Evolutionary conservation across 2,113 vertebrate genomes (phyloP).

Genomic region (Nanorana parkeri): DNA sequence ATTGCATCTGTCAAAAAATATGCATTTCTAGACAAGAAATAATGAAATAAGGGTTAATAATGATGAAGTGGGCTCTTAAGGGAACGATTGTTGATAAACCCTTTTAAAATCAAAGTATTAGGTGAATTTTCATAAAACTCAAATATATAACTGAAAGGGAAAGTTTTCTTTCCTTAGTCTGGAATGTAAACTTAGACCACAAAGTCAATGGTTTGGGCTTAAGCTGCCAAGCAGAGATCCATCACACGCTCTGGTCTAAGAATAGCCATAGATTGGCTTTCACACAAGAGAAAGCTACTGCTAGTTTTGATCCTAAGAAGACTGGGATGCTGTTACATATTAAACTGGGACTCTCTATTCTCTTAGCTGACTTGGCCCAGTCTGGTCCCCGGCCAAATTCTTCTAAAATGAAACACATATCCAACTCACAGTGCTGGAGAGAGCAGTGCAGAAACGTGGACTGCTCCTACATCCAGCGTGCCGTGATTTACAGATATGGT

Average conservation of each 20-base stretch:
- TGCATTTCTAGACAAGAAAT: not conserved
- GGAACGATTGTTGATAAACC: not conserved
- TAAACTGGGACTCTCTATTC: conserved; percentile 63
- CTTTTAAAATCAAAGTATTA: not conserved
- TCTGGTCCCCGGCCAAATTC: conserved; percentile 57
- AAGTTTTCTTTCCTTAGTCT: conserved; percentile 68
- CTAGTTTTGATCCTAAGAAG: conserved; percentile 64
- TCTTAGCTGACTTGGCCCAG: conserved; percentile 50
- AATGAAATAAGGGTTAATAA: not conserved
- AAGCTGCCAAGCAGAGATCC: conserved; percentile 65
- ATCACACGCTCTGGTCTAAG: conserved; percentile 70
- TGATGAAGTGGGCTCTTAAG: too few relatives aligned
- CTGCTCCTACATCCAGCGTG: conserved; percentile 63
- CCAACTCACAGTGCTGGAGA: conserved; percentile 47
- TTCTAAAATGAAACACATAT: conserved; percentile 59
- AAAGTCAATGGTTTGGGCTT: conserved; percentile 63
- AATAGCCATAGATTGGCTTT: conserved; percentile 67
- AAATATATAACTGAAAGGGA: conserved; percentile 62
- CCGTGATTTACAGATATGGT: conserved; percentile 83
- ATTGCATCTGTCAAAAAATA: too few relatives aligned
- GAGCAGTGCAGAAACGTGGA: conserved; percentile 64
- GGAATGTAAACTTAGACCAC: conserved; percentile 71
- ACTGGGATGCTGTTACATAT: conserved; percentile 59
- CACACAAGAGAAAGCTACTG: conserved; percentile 61
- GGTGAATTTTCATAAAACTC: not conserved